These are phyloP conservation scores for Sebastes goodei DNA, from an alignment of 2,797 vertebrate species.

Conservation along the genomic window DNA sequence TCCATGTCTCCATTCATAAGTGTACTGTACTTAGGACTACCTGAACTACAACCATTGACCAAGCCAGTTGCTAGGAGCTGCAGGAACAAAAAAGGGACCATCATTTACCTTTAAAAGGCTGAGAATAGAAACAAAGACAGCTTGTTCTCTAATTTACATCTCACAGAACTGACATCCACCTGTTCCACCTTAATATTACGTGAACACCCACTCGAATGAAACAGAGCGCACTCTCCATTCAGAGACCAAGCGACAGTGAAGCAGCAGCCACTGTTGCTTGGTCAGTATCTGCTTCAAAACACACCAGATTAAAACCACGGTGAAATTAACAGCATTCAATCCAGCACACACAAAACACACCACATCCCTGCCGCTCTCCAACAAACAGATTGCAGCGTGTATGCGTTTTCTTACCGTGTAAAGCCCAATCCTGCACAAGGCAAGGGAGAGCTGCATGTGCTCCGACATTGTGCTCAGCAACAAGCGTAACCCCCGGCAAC, in stretches of 20 bases:
- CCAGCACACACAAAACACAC: not conserved
- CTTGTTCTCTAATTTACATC: constrained; percentile 11
- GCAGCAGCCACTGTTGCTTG: constrained; percentile 30
- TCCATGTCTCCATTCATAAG: constrained; percentile 11
- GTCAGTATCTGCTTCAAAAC: constrained; percentile 40
- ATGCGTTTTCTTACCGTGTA: constrained; percentile 86
- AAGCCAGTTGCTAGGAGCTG: constrained; percentile 41
- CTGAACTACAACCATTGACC: constrained; percentile 22
- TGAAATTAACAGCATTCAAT: constrained; percentile 19
- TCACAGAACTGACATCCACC: constrained; percentile 5
- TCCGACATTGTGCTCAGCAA: constrained; percentile 89
- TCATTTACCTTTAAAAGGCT: constrained; percentile 5
- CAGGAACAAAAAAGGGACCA: not conserved
- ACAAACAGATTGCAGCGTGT: not conserved
- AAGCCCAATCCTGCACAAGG: constrained; percentile 93
- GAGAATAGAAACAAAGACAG: not conserved
- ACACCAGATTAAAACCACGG: constrained; percentile 20
- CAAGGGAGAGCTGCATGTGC: constrained; percentile 91
- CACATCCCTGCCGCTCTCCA: not conserved
- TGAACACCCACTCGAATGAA: constrained; percentile 44
- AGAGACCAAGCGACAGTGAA: constrained; percentile 41
- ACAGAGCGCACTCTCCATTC: constrained; percentile 24
- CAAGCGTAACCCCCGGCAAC: constrained; percentile 83
- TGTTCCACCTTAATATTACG: constrained; percentile 45
- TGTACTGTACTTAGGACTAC: constrained; percentile 12